Evolutionary conservation across 2,888 invertebrate genomes (phyloP), one percentile per base, ranked within the genome.

Genomic region (Eristalis pertinax): DNA sequence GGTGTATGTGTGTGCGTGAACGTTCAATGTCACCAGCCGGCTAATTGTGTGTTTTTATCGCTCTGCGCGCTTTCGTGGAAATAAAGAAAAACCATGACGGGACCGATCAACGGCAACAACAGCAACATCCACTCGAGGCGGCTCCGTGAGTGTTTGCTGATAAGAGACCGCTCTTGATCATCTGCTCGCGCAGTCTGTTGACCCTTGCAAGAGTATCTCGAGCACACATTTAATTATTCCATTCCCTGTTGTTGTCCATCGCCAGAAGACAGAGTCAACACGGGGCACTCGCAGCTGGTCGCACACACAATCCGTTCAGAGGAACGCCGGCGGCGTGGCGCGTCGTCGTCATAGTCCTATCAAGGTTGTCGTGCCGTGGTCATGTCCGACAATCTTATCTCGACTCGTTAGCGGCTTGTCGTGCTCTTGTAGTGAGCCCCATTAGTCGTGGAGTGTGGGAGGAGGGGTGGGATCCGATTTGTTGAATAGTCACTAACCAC

Each of bases 1-100:
- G 2, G 43, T 19, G 50, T 19, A 19, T 8, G 50, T 1, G 50
- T 19, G 43, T n/a, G 43, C 35, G 38, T 60, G 24, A 29, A 29
- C 43, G 67, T 73, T 83, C 77, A 83, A 83, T 83, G 77, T 83
- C 83, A 78, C 15, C 77, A 77, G 72, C 63, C 68, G 77, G 63
- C 73, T 83, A 83, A 83, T 83, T 77, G 77, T 62, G 64, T 77
- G 43, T 50, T 73, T 78, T 72, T 83, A 83, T 83, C 77, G 29
- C n/a, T 56, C 13, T 0, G 19, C 19, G 19, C 24, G 38, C 56
- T 58, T 64, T 69, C 11, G 56, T 7, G 24, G 62, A 68, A 70
- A 50, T 8, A 50, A n/a, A 41, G 13, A 5, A 43, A 15, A 19
- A 15, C 43, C 43, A 43, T 4, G 43, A n/a, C 50, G 8, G 50